Percentiles rank a stretch among this genome's conserved stretches.
Evolutionary conservation across 2,888 invertebrate species (phyloP).

Genomic region (Cynaeus angustus): DNA sequence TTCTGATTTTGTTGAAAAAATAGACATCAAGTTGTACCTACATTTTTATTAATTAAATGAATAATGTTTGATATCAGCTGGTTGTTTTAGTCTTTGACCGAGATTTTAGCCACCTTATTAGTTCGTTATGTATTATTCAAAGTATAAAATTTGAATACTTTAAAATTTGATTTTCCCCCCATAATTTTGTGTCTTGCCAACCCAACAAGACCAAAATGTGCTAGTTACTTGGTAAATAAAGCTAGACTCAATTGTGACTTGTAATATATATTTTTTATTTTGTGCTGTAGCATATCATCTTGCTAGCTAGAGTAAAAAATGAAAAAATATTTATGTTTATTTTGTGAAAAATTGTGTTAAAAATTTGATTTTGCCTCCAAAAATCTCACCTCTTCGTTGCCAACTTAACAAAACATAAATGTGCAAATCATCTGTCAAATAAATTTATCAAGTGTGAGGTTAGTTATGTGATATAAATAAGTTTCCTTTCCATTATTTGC

Average conservation of each 20-base stretch:
- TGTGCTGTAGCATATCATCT: no score
- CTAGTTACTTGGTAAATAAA: no score
- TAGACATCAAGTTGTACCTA: slow-evolving; percentile 39
- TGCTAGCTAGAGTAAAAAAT: no score
- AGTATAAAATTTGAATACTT: no score
- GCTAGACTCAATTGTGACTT: no score
- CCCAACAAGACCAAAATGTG: no score
- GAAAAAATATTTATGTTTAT: no score
- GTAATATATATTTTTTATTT: no score
- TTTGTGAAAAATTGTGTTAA: not conserved
- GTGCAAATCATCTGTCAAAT: slow-evolving; percentile 14
- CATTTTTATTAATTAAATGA: slow-evolving; percentile 38
- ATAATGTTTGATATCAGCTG: slow-evolving; percentile 20
- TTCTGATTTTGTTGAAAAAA: slow-evolving; percentile 25
- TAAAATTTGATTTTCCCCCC: no score
- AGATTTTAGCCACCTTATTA: no score
- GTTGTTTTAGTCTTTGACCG: not conserved
- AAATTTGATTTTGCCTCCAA: not conserved
- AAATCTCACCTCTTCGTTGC: not conserved
- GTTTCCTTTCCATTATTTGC: slow-evolving; percentile 50
- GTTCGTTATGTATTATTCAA: no score
- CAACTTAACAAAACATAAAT: slow-evolving; percentile 6
- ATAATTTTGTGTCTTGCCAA: no score
- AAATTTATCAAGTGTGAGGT: slow-evolving; percentile 46
- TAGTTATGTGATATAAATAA: slow-evolving; percentile 53